Evolutionary conservation across 2,113 vertebrate genomes (phyloP), one percentile per base, ranked within the genome.

Genomic region (Heliornis fulica): DNA sequence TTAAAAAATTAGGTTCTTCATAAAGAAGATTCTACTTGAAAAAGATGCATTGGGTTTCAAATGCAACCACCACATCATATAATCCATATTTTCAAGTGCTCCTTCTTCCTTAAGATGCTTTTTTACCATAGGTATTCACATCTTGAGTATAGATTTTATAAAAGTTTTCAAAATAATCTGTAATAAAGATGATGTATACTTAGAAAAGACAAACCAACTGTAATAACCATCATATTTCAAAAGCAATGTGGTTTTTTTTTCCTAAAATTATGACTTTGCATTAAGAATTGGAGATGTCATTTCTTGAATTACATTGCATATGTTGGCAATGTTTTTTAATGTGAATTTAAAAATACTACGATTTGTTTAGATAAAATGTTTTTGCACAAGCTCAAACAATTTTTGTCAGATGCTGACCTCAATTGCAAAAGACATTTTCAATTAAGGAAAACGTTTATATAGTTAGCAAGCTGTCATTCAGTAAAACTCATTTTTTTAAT

Each of bases 401-500:
- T 97, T 96, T 97, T 95, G 76, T 97, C 93, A 96, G 93, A 96
- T 97, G 90, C 93, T 97, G 96, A 98, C 95, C 96, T 97, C 95
- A 93, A 83, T 91, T 96, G 89, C 92, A 93, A 76, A 94, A 97
- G 91, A 97, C 87, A 93, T 96, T 98, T 97, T 97, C 94, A 97
- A 97, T 97, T 97, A 97, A 96, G 96, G 72, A 88, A 96, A 95
- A 63, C 82, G 78, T 95, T 97, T 97, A 96, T 97, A 96, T 77
- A 95, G 91, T 97, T 97, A 98, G 95, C 90, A 97, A 97, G 75
- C 94, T 97, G 95, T 97, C 98, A 98, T 98, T 98, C 96, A 97
- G 59, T 87, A 97, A 98, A 98, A 98, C 91, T 96, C 95, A 95
- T 97, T 97, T 97, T 97, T 98, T 97, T 97, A 98, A 97, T 98